Conservation (phyloP, 2,113 vertebrate genomes). For the Pampusana beccarii region DNA sequence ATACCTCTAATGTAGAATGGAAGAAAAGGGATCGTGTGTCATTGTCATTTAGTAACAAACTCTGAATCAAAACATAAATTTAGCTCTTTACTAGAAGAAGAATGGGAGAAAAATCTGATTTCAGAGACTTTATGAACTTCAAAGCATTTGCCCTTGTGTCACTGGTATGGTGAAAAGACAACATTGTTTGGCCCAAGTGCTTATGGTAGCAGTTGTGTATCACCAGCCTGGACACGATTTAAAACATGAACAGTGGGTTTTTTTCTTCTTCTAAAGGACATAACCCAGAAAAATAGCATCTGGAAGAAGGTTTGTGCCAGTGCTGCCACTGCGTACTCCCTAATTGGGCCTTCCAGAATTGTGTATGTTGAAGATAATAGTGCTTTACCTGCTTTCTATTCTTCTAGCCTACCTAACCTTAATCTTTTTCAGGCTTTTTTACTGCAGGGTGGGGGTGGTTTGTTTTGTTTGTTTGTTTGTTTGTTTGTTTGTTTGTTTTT, state of each 20-base stretch:
- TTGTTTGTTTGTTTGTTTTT: background rate
- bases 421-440: background rate
- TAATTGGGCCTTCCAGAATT: background rate
- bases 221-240: background rate
- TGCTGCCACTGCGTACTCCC: background rate
- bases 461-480: too few species aligned
- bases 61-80: background rate
- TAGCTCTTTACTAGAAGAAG: background rate
- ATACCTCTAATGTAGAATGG: background rate
- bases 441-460: background rate
- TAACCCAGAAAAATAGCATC: background rate
- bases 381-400: background rate
- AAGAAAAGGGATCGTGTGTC: background rate
- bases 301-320: background rate
- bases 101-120: background rate
- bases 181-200: background rate
- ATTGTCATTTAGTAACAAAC: background rate
- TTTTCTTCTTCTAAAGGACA: background rate
- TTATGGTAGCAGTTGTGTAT: background rate
- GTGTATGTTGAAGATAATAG: background rate
- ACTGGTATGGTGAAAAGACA: background rate
- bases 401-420: background rate
- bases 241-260: background rate
- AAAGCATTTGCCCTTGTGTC: background rate
- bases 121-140: background rate